phyloP scores from a whole-genome alignment of 1,140 invertebrate genomes.

The Helicoverpa armigera region DNA sequence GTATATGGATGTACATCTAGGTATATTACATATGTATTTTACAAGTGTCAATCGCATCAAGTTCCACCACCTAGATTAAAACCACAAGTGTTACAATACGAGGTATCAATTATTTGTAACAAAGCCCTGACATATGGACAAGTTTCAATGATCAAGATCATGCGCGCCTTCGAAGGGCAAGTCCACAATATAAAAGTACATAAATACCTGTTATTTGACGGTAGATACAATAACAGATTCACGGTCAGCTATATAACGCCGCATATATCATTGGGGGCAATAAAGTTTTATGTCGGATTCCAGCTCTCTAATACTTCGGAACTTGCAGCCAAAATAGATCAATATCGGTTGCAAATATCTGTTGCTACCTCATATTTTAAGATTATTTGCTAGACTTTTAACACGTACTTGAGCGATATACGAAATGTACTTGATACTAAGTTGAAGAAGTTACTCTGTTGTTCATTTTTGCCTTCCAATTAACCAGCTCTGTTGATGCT shows the following conservation, averaged over 20 bases:
- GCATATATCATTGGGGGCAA: slow-evolving; percentile 27
- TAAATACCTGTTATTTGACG: not conserved
- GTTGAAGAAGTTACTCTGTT: too few species aligned
- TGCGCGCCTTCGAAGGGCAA: not conserved
- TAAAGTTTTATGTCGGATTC: slow-evolving; percentile 39
- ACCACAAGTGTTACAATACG: not conserved
- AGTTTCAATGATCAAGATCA: not conserved
- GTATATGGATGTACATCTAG: too few species aligned
- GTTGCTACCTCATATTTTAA: slow-evolving; percentile 13
- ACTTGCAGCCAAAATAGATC: slow-evolving; percentile 23
- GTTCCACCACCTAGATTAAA: not conserved
- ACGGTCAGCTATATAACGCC: slow-evolving; percentile 20
- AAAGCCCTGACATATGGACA: not conserved
- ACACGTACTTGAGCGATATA: not conserved
- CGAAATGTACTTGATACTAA: too few species aligned
- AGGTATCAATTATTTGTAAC: not conserved
- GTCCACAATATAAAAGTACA: slow-evolving; percentile 16
- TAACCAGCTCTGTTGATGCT: too few species aligned
- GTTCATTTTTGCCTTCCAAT: too few species aligned
- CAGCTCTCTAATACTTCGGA: slow-evolving; percentile 33
- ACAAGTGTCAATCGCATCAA: too few species aligned
- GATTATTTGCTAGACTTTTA: not conserved
- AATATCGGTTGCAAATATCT: slow-evolving; percentile 21
- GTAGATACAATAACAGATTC: slow-evolving; percentile 1
- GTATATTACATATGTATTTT: too few species aligned